Conservation (phyloP, 2,797 vertebrate species). For the Rhinella marina region DNA sequence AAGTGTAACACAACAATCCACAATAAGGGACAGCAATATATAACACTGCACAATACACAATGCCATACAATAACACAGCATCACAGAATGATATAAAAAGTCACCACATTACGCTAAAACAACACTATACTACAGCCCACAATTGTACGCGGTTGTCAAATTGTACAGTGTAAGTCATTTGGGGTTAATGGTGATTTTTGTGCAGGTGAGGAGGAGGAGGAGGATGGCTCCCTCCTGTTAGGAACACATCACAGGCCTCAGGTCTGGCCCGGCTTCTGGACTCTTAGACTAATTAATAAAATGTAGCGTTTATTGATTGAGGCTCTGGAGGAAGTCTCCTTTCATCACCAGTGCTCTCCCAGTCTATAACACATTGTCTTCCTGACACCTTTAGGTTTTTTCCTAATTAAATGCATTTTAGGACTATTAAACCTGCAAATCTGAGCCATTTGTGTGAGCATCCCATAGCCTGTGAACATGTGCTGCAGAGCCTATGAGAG, state of each 20-base stretch:
- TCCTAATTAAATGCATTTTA: conserved; percentile 49
- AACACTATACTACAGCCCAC: neutral
- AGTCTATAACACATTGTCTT: conserved; percentile 38
- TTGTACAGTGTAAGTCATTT: neutral
- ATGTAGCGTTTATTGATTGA: conserved; percentile 36
- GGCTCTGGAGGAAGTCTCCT: conserved; percentile 23
- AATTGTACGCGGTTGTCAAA: neutral
- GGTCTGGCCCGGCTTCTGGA: neutral
- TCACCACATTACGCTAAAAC: neutral
- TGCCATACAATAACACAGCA: too few relatives aligned
- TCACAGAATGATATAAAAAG: neutral
- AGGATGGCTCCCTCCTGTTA: neutral
- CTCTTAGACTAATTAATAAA: conserved; percentile 39
- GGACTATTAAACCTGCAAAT: conserved; percentile 19
- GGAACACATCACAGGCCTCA: neutral
- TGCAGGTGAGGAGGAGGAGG: neutral
- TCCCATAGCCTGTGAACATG: neutral
- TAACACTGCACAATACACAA: too few relatives aligned
- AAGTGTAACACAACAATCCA: too few relatives aligned
- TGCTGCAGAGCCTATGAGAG: neutral
- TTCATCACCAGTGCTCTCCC: conserved; percentile 2
- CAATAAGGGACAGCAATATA: too few relatives aligned
- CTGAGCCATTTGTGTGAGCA: neutral
- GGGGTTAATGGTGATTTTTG: neutral
- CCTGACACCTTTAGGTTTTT: conserved; percentile 19